Base-by-base conservation (phyloP, 2,888 invertebrate species). In the Priocnemis perturbator region DNA sequence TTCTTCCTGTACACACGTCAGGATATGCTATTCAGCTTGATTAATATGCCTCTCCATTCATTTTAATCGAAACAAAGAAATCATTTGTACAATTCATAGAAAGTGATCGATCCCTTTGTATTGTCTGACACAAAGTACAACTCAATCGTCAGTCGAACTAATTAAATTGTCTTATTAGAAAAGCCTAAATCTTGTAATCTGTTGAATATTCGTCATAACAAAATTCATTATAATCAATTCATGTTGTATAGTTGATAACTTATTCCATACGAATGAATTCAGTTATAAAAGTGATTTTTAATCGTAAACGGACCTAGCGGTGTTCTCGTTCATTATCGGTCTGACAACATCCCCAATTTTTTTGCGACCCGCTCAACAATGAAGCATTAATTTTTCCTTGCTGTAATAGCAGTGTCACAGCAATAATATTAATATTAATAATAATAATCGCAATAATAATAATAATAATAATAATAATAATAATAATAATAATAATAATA, bases 41-140 rank as follows among this genome's bases (percentile, higher is more conserved):
- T 30, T 56, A 52, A 9, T 65, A 52, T 67, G 63, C 62, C 60
- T 66, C 53, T 47, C 21, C n/a, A 30, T 58, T 45, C 53, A 17
- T 58, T 50, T n/a, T 44, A 21, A 64, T 9, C 37, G 63, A 68
- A 66, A 66, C 15, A 71, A 69, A 14, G 17, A 65, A 66, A 71
- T 68, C 21, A 64, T 76, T 67, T 15, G 5, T 52, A 67, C 52
- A 65, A 63, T 63, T 63, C 47, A 52, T 64, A 53, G 44, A 45
- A 73, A 71, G 50, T 50, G 44, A 73, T 65, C 48, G 58, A 64
- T 67, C 17, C 17, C 53, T 37, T 63, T 64, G 58, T 63, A 71
- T 72, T 66, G 69, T 74, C 68, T 58, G 65, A 70, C 56, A 73
- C 55, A 67, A 74, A 69, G 53, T 17, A 14, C 19, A 48, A 47